A percentile compares a stretch with the other conserved stretches of the same genome.
phyloP scores from a whole-genome alignment of 2,888 invertebrate species.

The Luperina nickerlii region DNA sequence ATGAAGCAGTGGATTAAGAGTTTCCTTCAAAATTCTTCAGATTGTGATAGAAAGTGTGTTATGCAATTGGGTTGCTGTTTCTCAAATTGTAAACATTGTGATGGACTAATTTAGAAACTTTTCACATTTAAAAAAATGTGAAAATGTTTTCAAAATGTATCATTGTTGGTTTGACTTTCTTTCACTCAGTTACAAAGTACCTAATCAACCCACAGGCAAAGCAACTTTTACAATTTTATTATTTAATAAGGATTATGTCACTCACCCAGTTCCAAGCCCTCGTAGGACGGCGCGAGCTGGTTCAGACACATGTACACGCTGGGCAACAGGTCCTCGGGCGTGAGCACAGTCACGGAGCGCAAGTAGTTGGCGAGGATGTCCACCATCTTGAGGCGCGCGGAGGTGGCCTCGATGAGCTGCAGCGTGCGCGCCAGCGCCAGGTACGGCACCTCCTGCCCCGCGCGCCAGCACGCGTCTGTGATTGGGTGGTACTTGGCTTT shows the following conservation, averaged over 20 bases:
- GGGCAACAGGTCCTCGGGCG: slow-evolving; percentile 96
- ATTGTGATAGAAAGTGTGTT: neutral
- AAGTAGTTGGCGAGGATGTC: slow-evolving; percentile 98
- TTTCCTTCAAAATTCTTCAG: neutral
- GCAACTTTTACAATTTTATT: neutral
- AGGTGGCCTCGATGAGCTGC: slow-evolving; percentile 96
- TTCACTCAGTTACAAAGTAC: neutral
- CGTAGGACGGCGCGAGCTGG: slow-evolving; percentile 98
- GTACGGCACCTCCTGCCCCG: slow-evolving; percentile 96
- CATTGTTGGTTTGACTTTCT: neutral
- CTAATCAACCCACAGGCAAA: neutral
- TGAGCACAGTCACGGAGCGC: slow-evolving; percentile 95
- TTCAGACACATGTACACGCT: slow-evolving; percentile 99
- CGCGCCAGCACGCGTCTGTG: slow-evolving; percentile 95
- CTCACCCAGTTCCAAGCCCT: slow-evolving; percentile 91
- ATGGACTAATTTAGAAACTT: neutral
- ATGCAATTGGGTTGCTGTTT: neutral
- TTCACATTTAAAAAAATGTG: too few species aligned
- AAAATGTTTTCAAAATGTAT: too few species aligned
- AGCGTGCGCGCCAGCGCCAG: slow-evolving; percentile 97
- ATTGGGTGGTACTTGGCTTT: slow-evolving; percentile 95
- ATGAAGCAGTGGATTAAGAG: neutral
- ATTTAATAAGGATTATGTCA: slow-evolving; percentile 1
- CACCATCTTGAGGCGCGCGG: slow-evolving; percentile 96
- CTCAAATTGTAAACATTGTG: neutral